phyloP scores from a whole-genome alignment of 2,888 invertebrate genomes.

The Heliconius hortense region DNA sequence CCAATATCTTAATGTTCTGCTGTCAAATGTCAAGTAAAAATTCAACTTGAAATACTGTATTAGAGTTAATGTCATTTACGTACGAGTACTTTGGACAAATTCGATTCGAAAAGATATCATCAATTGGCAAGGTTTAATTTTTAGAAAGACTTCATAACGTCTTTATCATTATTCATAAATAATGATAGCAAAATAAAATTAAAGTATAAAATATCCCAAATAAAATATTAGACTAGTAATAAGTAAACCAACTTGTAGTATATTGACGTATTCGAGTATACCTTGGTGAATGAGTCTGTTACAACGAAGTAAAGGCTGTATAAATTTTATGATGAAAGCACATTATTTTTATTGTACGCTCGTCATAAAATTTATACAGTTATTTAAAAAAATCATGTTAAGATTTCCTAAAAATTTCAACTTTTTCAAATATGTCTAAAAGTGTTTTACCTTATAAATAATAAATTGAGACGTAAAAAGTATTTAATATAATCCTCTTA shows the following conservation, averaged over 20 bases:
- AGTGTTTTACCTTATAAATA: constrained; percentile 6
- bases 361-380: neutral
- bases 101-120: neutral
- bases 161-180: too few species aligned
- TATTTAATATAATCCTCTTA: constrained; percentile 37
- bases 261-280: neutral
- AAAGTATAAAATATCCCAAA: too few species aligned
- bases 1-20: too few species aligned
- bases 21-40: neutral
- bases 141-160: neutral
- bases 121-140: neutral
- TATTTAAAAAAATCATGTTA: neutral
- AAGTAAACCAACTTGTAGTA: neutral
- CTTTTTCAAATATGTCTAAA: neutral
- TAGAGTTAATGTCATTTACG: neutral
- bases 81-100: neutral
- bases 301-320: neutral
- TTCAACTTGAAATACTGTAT: neutral
- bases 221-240: neutral
- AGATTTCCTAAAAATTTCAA: constrained; percentile 4
- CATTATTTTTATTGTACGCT: neutral
- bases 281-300: neutral
- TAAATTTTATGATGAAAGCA: neutral
- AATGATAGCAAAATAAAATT: neutral
- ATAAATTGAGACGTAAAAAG: constrained; percentile 9